Conservation (phyloP, 2,888 invertebrate genomes). For the Hyppa rectilinea region DNA sequence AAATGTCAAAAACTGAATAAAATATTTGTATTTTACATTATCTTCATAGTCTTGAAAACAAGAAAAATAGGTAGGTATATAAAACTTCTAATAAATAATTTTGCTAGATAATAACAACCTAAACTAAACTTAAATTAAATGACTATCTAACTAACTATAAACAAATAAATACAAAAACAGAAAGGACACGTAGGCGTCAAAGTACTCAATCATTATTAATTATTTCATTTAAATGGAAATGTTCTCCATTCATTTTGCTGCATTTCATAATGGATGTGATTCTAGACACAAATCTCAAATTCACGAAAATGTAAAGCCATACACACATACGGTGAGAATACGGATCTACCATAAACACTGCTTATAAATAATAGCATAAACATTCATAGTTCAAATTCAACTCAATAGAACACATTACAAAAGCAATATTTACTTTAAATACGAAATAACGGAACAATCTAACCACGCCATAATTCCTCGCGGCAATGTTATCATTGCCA, state of each 20-base stretch:
- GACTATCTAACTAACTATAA: too few relatives aligned
- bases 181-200: too few relatives aligned
- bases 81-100: neutral
- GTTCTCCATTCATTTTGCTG: neutral
- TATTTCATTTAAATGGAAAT: neutral
- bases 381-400: slow-evolving; percentile 13
- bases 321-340: neutral
- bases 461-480: slow-evolving; percentile 38
- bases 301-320: neutral
- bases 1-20: too few relatives aligned
- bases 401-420: slow-evolving; percentile 22
- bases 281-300: neutral
- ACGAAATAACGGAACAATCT: slow-evolving; percentile 19
- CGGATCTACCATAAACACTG: neutral
- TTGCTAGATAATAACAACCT: too few relatives aligned
- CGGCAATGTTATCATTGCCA: slow-evolving; percentile 37
- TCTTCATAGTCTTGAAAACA: too few relatives aligned
- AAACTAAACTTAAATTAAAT: too few relatives aligned
- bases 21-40: neutral
- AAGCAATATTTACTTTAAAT: slow-evolving; percentile 33
- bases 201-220: too few relatives aligned
- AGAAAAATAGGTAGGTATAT: too few relatives aligned
- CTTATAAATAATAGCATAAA: neutral
- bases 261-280: neutral
- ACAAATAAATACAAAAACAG: too few relatives aligned